Percentiles rank a stretch among this genome's conserved stretches.
Evolutionary conservation across 2,888 invertebrate genomes (phyloP).

Genomic region (Synanthedon formicaeformis): DNA sequence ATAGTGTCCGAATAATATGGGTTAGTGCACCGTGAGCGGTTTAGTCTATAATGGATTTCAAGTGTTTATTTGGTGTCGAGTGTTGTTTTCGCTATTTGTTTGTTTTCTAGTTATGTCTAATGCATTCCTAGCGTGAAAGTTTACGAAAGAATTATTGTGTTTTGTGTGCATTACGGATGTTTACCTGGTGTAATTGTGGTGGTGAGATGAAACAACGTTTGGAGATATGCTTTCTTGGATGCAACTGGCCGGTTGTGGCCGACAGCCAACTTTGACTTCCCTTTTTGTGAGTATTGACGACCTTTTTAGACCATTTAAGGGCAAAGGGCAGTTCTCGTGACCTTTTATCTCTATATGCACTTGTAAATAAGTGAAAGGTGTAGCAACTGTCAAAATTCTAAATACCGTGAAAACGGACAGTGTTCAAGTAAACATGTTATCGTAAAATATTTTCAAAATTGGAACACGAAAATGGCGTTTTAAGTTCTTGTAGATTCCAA

Average conservation of each 20-base stretch:
- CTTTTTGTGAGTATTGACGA: not conserved
- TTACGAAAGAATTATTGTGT: slow-evolving; percentile 36
- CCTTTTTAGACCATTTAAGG: not conserved
- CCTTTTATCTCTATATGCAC: not conserved
- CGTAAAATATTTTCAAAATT: too few relatives aligned
- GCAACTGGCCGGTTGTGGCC: not conserved
- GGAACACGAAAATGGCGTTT: too few relatives aligned
- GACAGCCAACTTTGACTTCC: not conserved
- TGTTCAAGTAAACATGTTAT: too few relatives aligned
- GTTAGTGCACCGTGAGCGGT: slow-evolving; percentile 50
- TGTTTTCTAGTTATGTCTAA: slow-evolving; percentile 32
- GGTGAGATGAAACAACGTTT: not conserved
- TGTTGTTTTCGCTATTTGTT: slow-evolving; percentile 43
- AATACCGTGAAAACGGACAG: not conserved
- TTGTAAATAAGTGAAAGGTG: not conserved
- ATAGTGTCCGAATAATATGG: slow-evolving; percentile 64
- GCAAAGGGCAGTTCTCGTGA: not conserved
- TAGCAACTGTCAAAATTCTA: not conserved
- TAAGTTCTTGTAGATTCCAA: too few relatives aligned
- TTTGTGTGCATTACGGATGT: slow-evolving; percentile 48
- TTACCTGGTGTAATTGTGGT: slow-evolving; percentile 2
- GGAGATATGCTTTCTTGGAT: not conserved
- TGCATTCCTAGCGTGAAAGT: slow-evolving; percentile 56
- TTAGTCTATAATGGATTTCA: slow-evolving; percentile 27
- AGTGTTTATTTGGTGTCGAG: slow-evolving; percentile 20